These are phyloP conservation scores for Macaca fascicularis DNA, from an alignment of 2,113 vertebrate genomes.

Conservation along the genomic window T2T-MFA8v1.1 NC_088377.1:99848501-99849000, in stretches of 20 bases:
- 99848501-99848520: background rate
- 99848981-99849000: background rate
- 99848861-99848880: background rate
- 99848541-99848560: background rate
- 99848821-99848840: background rate
- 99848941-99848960: background rate
- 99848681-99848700: background rate
- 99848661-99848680: background rate
- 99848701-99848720: background rate
- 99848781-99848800: too few species aligned
- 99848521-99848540: background rate
- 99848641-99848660: background rate
- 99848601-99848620: background rate
- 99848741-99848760: background rate
- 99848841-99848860: background rate
- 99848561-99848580: accelerated
- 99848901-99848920: background rate
- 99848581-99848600: background rate
- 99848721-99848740: too few species aligned
- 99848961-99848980: background rate
- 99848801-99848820: background rate
- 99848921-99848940: background rate
- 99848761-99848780: background rate
- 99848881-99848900: background rate
- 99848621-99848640: background rate